These are phyloP conservation scores for Mus spicilegus DNA, from an alignment of 2,113 vertebrate species.

Conservation along the genomic window DNA sequence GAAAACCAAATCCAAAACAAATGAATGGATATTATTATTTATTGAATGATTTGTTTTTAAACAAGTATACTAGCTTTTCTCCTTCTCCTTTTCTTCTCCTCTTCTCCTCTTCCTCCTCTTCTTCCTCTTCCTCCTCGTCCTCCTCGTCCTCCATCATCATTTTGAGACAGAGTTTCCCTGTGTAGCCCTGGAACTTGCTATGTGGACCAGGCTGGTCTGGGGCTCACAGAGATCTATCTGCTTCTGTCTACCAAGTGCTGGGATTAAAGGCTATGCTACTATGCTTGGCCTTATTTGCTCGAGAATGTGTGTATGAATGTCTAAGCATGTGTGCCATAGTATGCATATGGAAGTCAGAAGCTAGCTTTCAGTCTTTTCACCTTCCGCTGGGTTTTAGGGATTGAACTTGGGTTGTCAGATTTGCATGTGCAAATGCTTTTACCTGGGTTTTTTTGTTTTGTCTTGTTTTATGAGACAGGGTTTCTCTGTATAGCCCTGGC, in stretches of 20 bases:
- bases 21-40: not conserved
- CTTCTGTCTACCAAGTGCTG: not conserved
- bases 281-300: not conserved
- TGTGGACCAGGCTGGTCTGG: not conserved
- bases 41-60: slow-evolving; percentile 34
- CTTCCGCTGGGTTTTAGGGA: not conserved
- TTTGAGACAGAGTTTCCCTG: not conserved
- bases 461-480: too few species aligned
- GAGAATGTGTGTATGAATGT: not conserved
- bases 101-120: too few species aligned
- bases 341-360: not conserved
- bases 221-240: not conserved
- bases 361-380: not conserved
- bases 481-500: too few species aligned
- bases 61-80: not conserved
- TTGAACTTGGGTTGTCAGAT: not conserved
- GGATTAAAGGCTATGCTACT: not conserved
- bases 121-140: too few species aligned
- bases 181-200: not conserved
- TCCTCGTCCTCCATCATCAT: not conserved
- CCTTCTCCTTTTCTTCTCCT: too few species aligned
- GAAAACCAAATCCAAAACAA: not conserved
- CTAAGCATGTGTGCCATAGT: not conserved
- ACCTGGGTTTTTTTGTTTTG: not conserved
- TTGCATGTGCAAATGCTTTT: not conserved